Conservation (phyloP, 2,797 vertebrate genomes). For the Rhabdomys pumilio region DNA sequence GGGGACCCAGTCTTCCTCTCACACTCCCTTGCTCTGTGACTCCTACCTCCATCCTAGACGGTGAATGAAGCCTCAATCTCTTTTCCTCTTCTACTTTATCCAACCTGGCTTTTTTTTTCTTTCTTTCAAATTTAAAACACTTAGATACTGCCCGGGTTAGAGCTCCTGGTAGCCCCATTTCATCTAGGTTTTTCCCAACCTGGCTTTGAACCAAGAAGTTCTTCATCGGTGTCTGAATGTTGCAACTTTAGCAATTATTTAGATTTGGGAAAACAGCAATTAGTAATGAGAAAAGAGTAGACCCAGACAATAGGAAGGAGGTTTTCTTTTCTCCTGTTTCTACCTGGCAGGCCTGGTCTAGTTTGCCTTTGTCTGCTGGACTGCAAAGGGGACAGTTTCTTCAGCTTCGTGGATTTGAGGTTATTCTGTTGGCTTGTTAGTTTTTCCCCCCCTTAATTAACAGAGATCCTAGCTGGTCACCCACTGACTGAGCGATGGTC, state of each 20-base stretch:
- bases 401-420: neutral
- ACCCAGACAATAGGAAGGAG: neutral
- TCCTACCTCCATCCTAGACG: too few relatives aligned
- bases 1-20: neutral
- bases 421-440: neutral
- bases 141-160: too few relatives aligned
- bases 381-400: neutral
- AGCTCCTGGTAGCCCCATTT: too few relatives aligned
- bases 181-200: too few relatives aligned
- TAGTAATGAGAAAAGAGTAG: neutral
- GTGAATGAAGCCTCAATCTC: neutral
- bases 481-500: neutral
- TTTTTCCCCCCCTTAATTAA: neutral
- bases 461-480: neutral
- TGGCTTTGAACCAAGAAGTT: neutral
- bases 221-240: neutral
- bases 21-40: neutral
- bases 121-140: too few relatives aligned
- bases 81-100: constrained; percentile 42
- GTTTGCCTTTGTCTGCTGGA: neutral
- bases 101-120: neutral
- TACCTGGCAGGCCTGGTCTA: neutral
- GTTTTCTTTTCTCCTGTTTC: neutral
- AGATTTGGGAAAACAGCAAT: constrained; percentile 34
- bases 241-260: neutral